Evolutionary conservation across 2,797 vertebrate species (phyloP), one percentile per base, ranked within the genome.

Genomic region (Carapus acus): DNA sequence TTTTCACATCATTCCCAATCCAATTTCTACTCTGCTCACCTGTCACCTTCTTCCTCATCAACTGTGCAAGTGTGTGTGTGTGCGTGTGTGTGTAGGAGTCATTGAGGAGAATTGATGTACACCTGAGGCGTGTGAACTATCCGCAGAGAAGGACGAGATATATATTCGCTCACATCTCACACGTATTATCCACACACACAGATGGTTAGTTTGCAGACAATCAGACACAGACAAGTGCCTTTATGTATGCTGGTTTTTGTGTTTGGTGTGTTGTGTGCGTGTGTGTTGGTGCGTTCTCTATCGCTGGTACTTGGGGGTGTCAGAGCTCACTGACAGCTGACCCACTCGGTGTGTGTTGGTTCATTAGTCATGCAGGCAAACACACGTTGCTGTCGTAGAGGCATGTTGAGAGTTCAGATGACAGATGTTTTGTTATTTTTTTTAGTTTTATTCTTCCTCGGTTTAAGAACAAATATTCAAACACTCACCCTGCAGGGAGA

Each of bases 51-150:
- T 57, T 33, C 43, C 51, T 56, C 31, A 38, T 69, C 62, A 64
- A 51, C 40, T 56, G 12, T 42, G 41, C 9, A 11, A 47, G 16
- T 58, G 24, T 31, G 27, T 58, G 43, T 54, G 43, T 56, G 40
- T 50, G 42, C 43, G 34, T 43, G 42, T 48, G 49, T 64, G 22
- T 63, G 51, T 62, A 85, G 83, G 81, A 79, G 80, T 71, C 58
- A 55, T 75, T 80, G 72, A 84, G 85, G 85, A 83, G 78, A 86
- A 62, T 44, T 64, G 52, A 63, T 59, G 70, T 67, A 68, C 73
- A 81, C 67, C 81, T 82, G 78, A 84, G 67, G 83, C 77, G 77
- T 76, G 59, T 83, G 82, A 83, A 65, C 66, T 74, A 76, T 78
- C 84, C 74, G 79, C 79, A 74, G 86, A 77, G 54, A 61, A 29